Conservation (phyloP, 2,113 vertebrate species). For the Coturnix japonica region DNA sequence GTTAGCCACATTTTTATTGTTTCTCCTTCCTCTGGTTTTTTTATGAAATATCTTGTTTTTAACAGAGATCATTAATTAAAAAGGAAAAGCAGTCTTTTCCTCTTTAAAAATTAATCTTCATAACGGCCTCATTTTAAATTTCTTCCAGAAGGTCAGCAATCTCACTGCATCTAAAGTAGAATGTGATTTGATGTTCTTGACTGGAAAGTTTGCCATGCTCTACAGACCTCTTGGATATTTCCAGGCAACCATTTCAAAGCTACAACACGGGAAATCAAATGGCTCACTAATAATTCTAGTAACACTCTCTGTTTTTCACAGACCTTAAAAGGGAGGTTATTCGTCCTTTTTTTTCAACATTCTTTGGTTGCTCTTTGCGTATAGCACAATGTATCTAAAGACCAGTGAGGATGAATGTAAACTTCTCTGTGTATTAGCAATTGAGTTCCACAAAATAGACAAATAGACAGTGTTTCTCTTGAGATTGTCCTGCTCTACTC, state of each 20-base stretch:
- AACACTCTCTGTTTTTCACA: not conserved
- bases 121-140: constrained; percentile 23
- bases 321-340: not conserved
- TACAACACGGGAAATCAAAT: not conserved
- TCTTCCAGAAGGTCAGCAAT: not conserved
- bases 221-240: not conserved
- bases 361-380: not conserved
- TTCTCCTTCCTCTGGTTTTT: constrained; percentile 16
- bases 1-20: not conserved
- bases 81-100: not conserved
- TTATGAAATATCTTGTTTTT: not conserved
- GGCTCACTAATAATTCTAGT: not conserved
- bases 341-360: not conserved
- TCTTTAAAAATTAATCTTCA: constrained; percentile 22
- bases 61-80: constrained; percentile 6
- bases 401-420: not conserved
- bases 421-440: not conserved
- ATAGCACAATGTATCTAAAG: not conserved
- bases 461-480: not conserved
- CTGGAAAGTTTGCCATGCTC: not conserved
- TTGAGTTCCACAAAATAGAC: not conserved
- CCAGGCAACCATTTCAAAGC: not conserved
- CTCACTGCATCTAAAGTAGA: not conserved
- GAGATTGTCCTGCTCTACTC: no score
- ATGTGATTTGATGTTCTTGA: not conserved